Evolutionary conservation across 2,113 vertebrate species (phyloP).

Genomic region (Brienomyrus longianalis): DNA sequence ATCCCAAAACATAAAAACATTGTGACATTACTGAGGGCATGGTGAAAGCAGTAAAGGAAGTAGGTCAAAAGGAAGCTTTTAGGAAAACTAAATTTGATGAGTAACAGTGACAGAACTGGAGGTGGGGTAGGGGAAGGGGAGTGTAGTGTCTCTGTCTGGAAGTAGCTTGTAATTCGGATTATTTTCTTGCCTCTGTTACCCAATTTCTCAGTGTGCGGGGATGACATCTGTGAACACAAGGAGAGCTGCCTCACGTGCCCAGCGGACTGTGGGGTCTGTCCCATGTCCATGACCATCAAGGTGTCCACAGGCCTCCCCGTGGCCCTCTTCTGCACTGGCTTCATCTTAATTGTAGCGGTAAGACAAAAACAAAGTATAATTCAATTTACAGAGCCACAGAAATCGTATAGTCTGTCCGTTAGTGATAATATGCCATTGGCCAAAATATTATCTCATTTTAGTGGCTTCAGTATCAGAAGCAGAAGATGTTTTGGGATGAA

Average conservation of each 20-base stretch:
- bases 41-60: too few relatives aligned
- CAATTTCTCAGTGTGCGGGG: conserved; percentile 57
- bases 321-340: conserved; percentile 56
- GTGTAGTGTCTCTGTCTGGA: neutral
- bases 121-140: too few relatives aligned
- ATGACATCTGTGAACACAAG: conserved; percentile 53
- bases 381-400: neutral
- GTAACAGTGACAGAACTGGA: neutral
- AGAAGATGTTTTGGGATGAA: conserved; percentile 71
- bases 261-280: conserved; percentile 64
- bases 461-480: conserved; percentile 71
- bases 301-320: conserved; percentile 60
- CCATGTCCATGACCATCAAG: conserved; percentile 58
- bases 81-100: neutral
- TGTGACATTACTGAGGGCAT: too few relatives aligned
- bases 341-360: conserved; percentile 65
- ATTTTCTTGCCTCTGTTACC: neutral
- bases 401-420: neutral
- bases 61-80: neutral
- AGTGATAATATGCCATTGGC: neutral
- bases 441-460: conserved; percentile 25
- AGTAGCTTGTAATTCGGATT: neutral
- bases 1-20: too few relatives aligned
- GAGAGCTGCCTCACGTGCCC: conserved; percentile 64
- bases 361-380: conserved; percentile 19